phyloP scores from a whole-genome alignment of 2,888 invertebrate genomes.

The Peribatodes rhomboidaria region DNA sequence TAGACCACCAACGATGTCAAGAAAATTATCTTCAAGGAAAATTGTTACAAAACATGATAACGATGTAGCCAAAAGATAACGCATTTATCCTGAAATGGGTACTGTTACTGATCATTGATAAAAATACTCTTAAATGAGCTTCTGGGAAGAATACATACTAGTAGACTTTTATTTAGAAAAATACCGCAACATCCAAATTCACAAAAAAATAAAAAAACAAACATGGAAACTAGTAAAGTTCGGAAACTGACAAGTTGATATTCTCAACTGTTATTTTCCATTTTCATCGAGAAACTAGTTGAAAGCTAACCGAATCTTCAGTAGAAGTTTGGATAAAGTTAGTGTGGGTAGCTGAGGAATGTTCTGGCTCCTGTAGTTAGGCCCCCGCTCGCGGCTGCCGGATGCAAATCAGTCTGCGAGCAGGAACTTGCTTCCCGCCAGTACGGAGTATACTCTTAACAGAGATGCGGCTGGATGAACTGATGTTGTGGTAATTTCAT shows the following conservation, averaged over 20 bases:
- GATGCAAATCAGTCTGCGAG: constrained; percentile 31
- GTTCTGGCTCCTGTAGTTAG: background rate
- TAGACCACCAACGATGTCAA: background rate
- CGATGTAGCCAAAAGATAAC: background rate
- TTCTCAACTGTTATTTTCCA: background rate
- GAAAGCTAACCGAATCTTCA: constrained; percentile 12
- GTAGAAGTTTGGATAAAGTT: constrained; percentile 5
- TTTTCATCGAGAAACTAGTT: background rate
- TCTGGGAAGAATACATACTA: no score
- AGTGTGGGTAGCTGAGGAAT: background rate
- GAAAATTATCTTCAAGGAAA: background rate
- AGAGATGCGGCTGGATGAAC: background rate
- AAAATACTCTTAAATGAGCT: no score
- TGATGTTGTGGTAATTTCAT: no score
- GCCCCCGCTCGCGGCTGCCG: background rate
- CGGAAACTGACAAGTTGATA: constrained; percentile 8
- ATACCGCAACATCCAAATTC: background rate
- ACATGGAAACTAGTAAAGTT: constrained; percentile 11
- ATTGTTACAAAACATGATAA: background rate
- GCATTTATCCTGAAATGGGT: background rate
- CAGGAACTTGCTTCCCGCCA: constrained; percentile 12
- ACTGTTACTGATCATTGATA: no score
- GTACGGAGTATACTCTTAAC: background rate
- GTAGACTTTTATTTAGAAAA: no score
- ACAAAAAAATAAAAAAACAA: background rate